These are phyloP conservation scores for Enteromius paludinosus DNA, from an alignment of 2,797 vertebrate species.

Conservation along the genomic window DNA sequence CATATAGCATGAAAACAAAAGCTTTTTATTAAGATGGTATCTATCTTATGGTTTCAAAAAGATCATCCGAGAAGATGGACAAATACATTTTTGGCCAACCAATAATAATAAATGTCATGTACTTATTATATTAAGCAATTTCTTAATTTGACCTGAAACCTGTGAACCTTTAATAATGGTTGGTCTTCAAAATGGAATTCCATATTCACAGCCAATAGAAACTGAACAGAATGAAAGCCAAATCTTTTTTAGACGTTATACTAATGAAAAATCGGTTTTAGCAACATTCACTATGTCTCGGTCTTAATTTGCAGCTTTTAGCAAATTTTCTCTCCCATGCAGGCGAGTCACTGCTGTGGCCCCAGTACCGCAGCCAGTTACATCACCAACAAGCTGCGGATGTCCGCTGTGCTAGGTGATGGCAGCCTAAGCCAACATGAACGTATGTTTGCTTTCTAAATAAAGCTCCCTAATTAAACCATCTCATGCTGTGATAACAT, in stretches of 20 bases:
- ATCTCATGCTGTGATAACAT: conserved; percentile 78
- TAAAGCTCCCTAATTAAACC: conserved; percentile 81
- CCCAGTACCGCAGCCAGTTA: conserved; percentile 60
- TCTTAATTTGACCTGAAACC: not conserved
- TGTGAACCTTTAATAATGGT: conserved; percentile 4
- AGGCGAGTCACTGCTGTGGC: conserved; percentile 14
- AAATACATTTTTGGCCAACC: not conserved
- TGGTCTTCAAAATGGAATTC: not conserved
- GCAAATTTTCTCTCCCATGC: not conserved
- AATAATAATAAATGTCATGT: not conserved
- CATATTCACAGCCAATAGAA: not conserved
- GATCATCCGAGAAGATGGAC: not conserved
- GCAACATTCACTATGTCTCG: not conserved
- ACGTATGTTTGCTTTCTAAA: conserved; percentile 82
- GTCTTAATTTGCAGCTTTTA: conserved; percentile 12
- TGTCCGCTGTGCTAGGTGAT: conserved; percentile 69
- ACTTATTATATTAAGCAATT: not conserved
- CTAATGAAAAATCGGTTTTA: not conserved
- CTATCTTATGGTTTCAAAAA: not conserved
- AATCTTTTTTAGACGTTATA: not conserved
- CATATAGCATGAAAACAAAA: not conserved
- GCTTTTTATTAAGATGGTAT: not conserved
- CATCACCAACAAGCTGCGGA: conserved; percentile 56
- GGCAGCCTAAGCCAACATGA: conserved; percentile 75
- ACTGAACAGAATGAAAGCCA: not conserved